These are phyloP conservation scores for Columba guinea DNA, from an alignment of 2,797 vertebrate genomes.

Conservation along the genomic window DNA sequence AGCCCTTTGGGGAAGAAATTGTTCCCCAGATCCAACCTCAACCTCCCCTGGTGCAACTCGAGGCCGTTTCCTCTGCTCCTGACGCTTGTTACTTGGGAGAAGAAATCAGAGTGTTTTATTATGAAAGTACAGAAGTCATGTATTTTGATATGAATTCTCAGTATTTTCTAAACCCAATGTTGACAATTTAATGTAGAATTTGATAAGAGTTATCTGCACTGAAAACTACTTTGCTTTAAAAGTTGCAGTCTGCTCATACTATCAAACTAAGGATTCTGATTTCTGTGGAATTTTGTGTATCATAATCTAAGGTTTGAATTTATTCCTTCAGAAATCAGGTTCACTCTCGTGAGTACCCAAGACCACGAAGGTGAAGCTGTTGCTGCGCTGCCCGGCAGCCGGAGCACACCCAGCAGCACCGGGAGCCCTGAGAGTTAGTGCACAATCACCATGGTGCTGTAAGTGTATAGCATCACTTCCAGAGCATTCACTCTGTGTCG, in stretches of 20 bases:
- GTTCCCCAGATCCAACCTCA: too few species aligned
- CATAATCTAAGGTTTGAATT: background rate
- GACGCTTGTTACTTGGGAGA: too few species aligned
- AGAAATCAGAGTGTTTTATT: background rate
- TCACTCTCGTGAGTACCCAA: background rate
- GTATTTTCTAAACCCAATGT: background rate
- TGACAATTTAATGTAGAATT: background rate
- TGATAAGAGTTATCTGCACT: background rate
- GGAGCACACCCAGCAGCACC: background rate
- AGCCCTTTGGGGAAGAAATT: too few species aligned
- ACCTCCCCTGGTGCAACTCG: too few species aligned
- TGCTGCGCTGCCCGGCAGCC: background rate
- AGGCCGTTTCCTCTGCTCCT: too few species aligned
- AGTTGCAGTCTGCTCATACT: background rate
- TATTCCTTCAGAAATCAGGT: background rate
- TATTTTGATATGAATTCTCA: background rate
- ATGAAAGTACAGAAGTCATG: background rate
- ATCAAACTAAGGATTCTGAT: background rate
- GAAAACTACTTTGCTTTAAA: background rate
- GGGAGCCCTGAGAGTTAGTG: background rate
- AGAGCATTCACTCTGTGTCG: background rate
- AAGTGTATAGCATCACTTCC: background rate
- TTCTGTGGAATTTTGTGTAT: background rate
- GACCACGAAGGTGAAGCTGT: background rate
- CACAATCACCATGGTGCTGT: background rate